Evolutionary conservation across 2,797 vertebrate species (phyloP).

Genomic region (Amblyopsis hoosieri): DNA sequence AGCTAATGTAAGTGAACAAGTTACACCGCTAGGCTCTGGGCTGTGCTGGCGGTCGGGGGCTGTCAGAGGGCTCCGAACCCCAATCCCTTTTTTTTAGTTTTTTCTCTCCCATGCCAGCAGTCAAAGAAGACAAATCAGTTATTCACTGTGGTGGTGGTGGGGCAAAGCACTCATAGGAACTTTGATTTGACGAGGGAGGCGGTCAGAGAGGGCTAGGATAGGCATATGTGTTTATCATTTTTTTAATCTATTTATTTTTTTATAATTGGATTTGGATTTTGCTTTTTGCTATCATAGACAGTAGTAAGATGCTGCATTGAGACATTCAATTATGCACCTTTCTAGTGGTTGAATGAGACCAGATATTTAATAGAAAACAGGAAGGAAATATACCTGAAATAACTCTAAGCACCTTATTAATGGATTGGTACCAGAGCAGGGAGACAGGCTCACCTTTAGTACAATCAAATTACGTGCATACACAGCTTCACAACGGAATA

Average conservation of each 20-base stretch:
- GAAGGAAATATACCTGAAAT: constrained; percentile 35
- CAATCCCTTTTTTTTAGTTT: constrained; percentile 6
- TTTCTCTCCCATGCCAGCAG: constrained; percentile 11
- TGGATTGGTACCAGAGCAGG: constrained; percentile 48
- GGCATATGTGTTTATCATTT: constrained; percentile 52
- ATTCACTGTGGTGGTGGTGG: constrained; percentile 1
- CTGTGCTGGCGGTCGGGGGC: constrained; percentile 50
- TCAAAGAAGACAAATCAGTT: constrained; percentile 24
- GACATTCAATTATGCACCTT: constrained; percentile 63
- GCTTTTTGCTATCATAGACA: constrained; percentile 49
- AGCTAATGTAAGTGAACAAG: constrained; percentile 81
- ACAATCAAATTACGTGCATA: constrained; percentile 42
- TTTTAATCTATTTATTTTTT: constrained; percentile 59
- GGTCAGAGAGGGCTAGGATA: constrained; percentile 48
- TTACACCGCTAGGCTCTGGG: constrained; percentile 77
- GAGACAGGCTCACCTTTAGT: constrained; percentile 45
- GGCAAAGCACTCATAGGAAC: constrained; percentile 27
- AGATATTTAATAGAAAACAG: constrained; percentile 56
- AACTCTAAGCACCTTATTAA: constrained; percentile 75
- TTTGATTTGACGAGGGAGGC: constrained; percentile 25
- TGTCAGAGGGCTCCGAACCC: neutral
- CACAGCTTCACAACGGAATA: constrained; percentile 14
- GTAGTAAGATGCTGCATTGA: constrained; percentile 27
- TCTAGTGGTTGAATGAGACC: constrained; percentile 71
- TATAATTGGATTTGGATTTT: constrained; percentile 65